Percentiles rank a stretch among this genome's conserved stretches.
These are phyloP conservation scores for Haliclystus octoradiatus DNA, from an alignment of 30 jellyfish, hydroid and myxozoan species.

Conservation along the genomic window DNA sequence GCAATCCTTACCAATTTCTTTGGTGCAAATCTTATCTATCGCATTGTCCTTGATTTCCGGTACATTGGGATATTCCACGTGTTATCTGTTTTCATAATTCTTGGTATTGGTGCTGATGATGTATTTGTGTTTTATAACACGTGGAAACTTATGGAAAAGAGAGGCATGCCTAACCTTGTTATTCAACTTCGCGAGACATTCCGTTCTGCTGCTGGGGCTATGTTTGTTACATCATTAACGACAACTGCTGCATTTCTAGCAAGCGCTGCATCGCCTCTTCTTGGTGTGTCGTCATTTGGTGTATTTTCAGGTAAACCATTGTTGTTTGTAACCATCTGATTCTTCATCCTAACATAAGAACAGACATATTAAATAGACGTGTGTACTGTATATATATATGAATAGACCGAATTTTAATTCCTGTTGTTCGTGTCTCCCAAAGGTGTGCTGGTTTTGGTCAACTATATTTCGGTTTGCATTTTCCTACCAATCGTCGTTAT, in stretches of 20 bases:
- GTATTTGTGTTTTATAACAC: conserved; percentile 87
- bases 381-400: no score
- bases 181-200: conserved; percentile 76
- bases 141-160: conserved; percentile 82
- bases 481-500: conserved; percentile 92
- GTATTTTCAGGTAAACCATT: conserved; percentile 72
- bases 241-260: conserved; percentile 96
- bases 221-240: conserved; percentile 93
- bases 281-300: conserved; percentile 94
- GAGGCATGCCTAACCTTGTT: conserved; percentile 38
- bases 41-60: conserved; percentile 69
- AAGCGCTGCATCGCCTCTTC: conserved; percentile 93
- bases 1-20: conserved; percentile 78
- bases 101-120: conserved; percentile 96
- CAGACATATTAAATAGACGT: no score
- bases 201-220: conserved; percentile 95
- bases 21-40: conserved; percentile 87
- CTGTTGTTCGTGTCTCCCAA: no score
- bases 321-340: neutral
- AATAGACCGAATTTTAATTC: no score
- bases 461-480: conserved; percentile 75
- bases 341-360: neutral
- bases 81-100: conserved; percentile 73
- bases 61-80: conserved; percentile 92
- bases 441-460: conserved; percentile 84